phyloP scores from a whole-genome alignment of 1,140 invertebrate genomes.

The Heliconius eleuchia region DNA sequence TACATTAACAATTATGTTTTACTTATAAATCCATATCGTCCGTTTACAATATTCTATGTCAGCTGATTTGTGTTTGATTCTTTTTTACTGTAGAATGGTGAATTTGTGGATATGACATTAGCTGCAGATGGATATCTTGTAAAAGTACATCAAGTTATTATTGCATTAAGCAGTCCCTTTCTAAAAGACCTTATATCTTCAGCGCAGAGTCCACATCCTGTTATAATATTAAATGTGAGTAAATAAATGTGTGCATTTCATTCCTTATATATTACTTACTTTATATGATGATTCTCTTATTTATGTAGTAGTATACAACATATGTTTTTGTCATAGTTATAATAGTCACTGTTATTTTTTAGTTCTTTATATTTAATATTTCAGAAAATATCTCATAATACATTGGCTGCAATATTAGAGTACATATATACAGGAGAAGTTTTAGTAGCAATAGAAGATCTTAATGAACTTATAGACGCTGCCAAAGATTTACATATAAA shows the following conservation, averaged over 20 bases:
- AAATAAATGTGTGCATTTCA: background rate
- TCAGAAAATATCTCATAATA: constrained; percentile 62
- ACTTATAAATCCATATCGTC: background rate
- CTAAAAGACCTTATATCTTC: constrained; percentile 88
- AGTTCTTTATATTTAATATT: constrained; percentile 32
- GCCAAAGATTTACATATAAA: constrained; percentile 65
- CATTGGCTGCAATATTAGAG: constrained; percentile 57
- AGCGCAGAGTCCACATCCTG: constrained; percentile 89
- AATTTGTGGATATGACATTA: constrained; percentile 89
- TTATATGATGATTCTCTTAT: background rate
- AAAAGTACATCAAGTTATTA: constrained; percentile 88
- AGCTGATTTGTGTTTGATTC: background rate
- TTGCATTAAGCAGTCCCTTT: constrained; percentile 88
- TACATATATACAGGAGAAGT: constrained; percentile 71
- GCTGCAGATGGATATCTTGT: constrained; percentile 88
- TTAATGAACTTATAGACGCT: constrained; percentile 57
- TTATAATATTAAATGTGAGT: constrained; percentile 84
- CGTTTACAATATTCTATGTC: background rate
- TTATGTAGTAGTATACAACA: background rate
- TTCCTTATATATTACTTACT: too few species aligned
- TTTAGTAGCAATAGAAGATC: constrained; percentile 50
- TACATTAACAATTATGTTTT: background rate
- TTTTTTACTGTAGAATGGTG: constrained; percentile 81
- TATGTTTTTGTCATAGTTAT: background rate
- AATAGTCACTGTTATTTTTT: background rate